Conservation (phyloP, 1,140 invertebrate species). For the Penaeus japonicus region DNA sequence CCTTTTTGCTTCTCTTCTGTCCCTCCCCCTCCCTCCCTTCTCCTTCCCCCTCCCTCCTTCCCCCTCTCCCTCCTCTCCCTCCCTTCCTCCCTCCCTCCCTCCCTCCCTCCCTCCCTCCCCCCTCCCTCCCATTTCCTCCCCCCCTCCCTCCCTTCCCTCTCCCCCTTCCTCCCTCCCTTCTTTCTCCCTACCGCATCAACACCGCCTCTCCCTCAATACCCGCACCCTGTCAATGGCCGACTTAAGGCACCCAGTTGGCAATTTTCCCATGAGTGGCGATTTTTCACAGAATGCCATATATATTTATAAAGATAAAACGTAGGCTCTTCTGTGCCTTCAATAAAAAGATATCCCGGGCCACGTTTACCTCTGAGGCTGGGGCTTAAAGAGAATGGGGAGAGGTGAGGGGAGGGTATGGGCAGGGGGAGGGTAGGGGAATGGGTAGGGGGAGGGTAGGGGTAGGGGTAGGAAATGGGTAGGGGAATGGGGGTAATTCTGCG, state of each 20-base stretch:
- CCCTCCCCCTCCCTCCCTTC: too few species aligned
- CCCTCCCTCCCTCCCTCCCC: too few species aligned
- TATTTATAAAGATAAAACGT: constrained; percentile 18
- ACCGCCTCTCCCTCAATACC: constrained; percentile 2
- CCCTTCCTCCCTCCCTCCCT: too few species aligned
- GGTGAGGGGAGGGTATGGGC: too few species aligned
- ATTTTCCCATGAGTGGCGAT: constrained; percentile 45
- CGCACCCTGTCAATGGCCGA: constrained; percentile 23
- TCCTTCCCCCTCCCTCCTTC: too few species aligned
- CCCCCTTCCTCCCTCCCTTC: too few species aligned
- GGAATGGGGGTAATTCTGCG: background rate
- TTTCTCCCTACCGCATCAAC: background rate
- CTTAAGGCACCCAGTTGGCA: constrained; percentile 47
- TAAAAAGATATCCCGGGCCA: constrained; percentile 50
- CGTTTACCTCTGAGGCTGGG: constrained; percentile 31
- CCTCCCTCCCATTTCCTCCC: too few species aligned
- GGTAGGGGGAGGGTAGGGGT: too few species aligned
- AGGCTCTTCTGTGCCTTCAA: constrained; percentile 42
- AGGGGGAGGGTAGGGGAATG: too few species aligned
- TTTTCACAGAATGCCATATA: constrained; percentile 41
- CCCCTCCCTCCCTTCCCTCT: too few species aligned
- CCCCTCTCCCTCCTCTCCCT: too few species aligned
- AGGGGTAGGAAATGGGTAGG: background rate
- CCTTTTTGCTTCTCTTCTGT: too few species aligned
- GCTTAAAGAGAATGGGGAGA: background rate